Evolutionary conservation across 1,140 invertebrate genomes (phyloP), one percentile per base, ranked within the genome.

Genomic region (Teleogryllus occipitalis): DNA sequence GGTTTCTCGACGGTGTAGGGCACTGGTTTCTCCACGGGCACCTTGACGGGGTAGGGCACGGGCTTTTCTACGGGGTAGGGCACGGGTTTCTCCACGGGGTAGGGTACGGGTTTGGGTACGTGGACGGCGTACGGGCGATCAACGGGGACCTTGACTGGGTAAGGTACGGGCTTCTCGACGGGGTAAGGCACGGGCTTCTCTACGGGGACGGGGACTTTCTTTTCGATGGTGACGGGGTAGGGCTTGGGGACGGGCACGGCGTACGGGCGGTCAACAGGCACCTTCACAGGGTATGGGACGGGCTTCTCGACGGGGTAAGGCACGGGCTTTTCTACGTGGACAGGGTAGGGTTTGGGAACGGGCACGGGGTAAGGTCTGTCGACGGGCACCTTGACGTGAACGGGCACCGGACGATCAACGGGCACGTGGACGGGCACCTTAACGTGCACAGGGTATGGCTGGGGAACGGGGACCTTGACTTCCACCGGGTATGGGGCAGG

Each of bases 221-320:
- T 89, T 7, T 86, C 91, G 0, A 86, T 84, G 0, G 85, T 47
- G 7, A 80, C 79, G 39, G 79, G 79, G 22, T 78, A 77, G 47
- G 93, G 92, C 83, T 93, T 48, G 79, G 91, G 7, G 93, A 92
- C 75, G 91, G 89, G 83, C 91, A 91, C 80, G 91, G 93, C 21
- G 93, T 89, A 65, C 89, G 88, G 79, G 22, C 85, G 82, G 72
- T 85, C 84, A 74, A 91, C 88, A 10, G 87, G 87, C 47, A 90
- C 89, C 84, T 90, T 90, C 2, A 91, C 89, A 49, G 89, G 88
- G 80, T 88, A 87, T 2, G 88, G 89, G 22, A 91, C 85, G 81
- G 88, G 85, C 84, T 93, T 93, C 83, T 93, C 92, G 0, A 94
- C 92, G 49, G 92, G 91, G 78, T 91, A 90, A 2, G 92, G 92